A percentile compares a stretch with the other conserved stretches of the same genome.
These are phyloP conservation scores for Microcebus ravelobensis DNA, from an alignment of 2,113 vertebrate genomes.

Conservation along the genomic window DNA sequence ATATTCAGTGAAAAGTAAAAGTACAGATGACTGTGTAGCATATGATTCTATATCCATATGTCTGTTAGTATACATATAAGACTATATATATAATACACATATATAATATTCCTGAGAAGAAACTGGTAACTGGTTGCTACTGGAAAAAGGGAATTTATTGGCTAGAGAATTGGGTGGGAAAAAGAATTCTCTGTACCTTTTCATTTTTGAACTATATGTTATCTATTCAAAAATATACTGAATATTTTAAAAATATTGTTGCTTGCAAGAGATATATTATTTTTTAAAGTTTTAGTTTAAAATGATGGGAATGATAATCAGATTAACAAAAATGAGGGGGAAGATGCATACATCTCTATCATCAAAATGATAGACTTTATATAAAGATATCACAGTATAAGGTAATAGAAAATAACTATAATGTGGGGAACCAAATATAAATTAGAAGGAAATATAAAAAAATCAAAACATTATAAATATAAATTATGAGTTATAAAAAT, in stretches of 20 bases:
- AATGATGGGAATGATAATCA: neutral
- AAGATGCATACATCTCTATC: neutral
- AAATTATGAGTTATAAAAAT: neutral
- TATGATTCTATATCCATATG: neutral
- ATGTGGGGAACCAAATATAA: neutral
- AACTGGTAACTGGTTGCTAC: neutral
- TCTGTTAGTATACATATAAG: neutral
- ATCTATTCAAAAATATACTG: neutral
- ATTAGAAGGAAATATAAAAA: neutral
- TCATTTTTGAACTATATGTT: neutral
- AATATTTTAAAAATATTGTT: neutral
- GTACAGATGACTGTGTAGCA: neutral
- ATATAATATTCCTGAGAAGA: neutral
- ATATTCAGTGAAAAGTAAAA: neutral
- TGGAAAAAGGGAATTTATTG: neutral
- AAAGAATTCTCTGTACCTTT: neutral
- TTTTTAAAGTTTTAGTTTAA: neutral
- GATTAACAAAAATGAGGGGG: neutral
- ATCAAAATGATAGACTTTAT: neutral
- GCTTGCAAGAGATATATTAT: neutral
- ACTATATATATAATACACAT: neutral
- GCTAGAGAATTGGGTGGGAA: neutral
- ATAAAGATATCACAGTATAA: neutral
- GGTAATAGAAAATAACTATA: neutral
- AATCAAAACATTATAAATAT: neutral